Evolutionary conservation across 2,113 vertebrate genomes (phyloP), one percentile per base, ranked within the genome.

Genomic region (Cranoglanis bouderius): DNA sequence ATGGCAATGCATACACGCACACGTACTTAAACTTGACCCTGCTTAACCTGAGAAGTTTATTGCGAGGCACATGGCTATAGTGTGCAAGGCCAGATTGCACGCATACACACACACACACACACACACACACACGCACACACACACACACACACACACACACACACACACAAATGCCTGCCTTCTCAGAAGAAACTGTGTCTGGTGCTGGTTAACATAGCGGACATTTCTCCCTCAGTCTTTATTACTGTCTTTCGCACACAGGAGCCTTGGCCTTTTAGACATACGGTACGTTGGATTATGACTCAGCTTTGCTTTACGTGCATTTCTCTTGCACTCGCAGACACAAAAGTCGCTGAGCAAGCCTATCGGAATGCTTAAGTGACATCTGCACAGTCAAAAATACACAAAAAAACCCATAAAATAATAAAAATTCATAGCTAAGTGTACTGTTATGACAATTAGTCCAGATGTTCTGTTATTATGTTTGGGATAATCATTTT

Each of bases 171-270:
- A 81, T 46, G 55, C 40, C 55, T 61, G 38, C 32, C 40, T 86
- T 43, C 65, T 83, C 46, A 35, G 24, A 32, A 85, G 74, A 65
- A 46, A 24, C 32, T 84, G 81, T 75, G 81, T 74, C 87, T 88
- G 87, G 87, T 84, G 40, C 67, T 84, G 87, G 82, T 88, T 88
- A 88, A 88, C 65, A 84, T 88, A 77, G 87, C 53, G 55, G 82
- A 84, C 87, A 88, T 88, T 83, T 88, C 80, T 88, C 38, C 53
- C 29, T 75, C 65, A 35, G 63, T 35, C 43, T 82, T 70, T 82
- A 29, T 82, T 51, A 51, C 46, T 75, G 32, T 85, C n/a, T 53
- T 49, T 32, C 18, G 12, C 77, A 67, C 75, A 57, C 75, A 61
- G 43, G 38, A 85, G 65, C 18, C 43, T 53, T 85, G 75, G 77